phyloP scores from a whole-genome alignment of 2,888 invertebrate genomes.

The Mylabris sibirica region DNA sequence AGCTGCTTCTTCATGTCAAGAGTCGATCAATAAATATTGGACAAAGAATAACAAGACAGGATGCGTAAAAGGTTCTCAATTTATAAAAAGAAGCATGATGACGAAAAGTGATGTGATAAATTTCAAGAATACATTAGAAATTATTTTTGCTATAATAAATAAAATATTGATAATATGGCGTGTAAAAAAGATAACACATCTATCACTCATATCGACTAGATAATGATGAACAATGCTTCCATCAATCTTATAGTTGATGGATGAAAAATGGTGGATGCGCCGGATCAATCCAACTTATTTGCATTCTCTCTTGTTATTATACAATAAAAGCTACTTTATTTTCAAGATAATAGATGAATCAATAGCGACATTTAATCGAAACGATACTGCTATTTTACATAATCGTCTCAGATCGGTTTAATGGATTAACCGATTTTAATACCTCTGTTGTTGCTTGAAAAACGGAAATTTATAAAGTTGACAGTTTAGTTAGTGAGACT shows the following conservation, averaged over 20 bases:
- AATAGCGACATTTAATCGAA: background rate
- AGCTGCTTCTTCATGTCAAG: too few species aligned
- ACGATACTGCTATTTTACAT: slow-evolving; percentile 7
- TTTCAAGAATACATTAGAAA: too few species aligned
- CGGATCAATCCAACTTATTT: background rate
- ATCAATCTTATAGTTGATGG: background rate
- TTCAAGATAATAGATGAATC: background rate
- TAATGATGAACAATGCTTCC: background rate
- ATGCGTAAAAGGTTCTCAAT: too few species aligned
- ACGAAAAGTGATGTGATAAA: too few species aligned
- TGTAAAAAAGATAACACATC: background rate
- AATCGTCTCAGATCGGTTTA: slow-evolving; percentile 4
- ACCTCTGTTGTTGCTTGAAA: background rate
- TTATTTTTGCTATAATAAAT: background rate
- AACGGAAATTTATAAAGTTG: background rate
- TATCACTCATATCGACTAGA: background rate
- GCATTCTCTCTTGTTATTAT: background rate
- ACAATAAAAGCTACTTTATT: background rate
- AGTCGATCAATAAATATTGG: too few species aligned
- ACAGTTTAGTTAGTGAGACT: background rate
- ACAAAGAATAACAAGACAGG: too few species aligned
- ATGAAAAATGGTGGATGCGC: slow-evolving; percentile 13
- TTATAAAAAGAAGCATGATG: too few species aligned
- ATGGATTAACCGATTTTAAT: background rate
- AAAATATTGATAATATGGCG: background rate